Percentiles rank a stretch among this genome's conserved stretches.
Conservation (phyloP, 2,888 invertebrate species). For the Diplazon laetatorius region DNA sequence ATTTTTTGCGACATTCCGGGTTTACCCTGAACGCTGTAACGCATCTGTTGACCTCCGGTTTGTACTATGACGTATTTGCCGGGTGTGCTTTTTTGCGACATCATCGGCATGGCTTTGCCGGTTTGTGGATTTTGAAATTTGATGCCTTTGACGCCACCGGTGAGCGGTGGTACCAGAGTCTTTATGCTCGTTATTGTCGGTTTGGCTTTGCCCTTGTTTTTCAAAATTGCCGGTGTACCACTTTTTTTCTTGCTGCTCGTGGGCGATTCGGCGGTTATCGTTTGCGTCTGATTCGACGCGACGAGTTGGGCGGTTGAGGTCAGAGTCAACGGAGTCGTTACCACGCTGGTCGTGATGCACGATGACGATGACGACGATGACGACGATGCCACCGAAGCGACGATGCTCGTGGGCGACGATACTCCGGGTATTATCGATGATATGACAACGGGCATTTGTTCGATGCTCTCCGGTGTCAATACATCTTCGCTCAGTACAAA, state of each 20-base stretch:
- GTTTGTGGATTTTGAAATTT: slow-evolving; percentile 74
- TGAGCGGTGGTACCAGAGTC: slow-evolving; percentile 77
- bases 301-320: slow-evolving; percentile 72
- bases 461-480: slow-evolving; percentile 87
- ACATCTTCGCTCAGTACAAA: slow-evolving; percentile 89
- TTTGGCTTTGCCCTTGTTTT: slow-evolving; percentile 78
- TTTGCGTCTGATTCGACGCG: slow-evolving; percentile 67
- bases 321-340: slow-evolving; percentile 64
- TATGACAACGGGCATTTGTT: slow-evolving; percentile 87
- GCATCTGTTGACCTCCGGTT: slow-evolving; percentile 76
- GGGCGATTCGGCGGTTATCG: slow-evolving; percentile 33
- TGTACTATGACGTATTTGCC: slow-evolving; percentile 81
- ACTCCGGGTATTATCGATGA: slow-evolving; percentile 77
- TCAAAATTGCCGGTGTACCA: slow-evolving; percentile 78
- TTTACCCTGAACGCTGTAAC: slow-evolving; percentile 77
- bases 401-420: slow-evolving; percentile 60
- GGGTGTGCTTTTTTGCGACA: slow-evolving; percentile 72
- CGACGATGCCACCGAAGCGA: slow-evolving; percentile 60
- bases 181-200: slow-evolving; percentile 80
- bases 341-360: too few species aligned
- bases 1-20: slow-evolving; percentile 74
- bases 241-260: slow-evolving; percentile 76
- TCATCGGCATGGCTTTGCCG: slow-evolving; percentile 70
- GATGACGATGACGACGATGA: too few species aligned
- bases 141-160: slow-evolving; percentile 75